Conservation (phyloP, 2,113 vertebrate species). For the Callithrix jacchus region DNA sequence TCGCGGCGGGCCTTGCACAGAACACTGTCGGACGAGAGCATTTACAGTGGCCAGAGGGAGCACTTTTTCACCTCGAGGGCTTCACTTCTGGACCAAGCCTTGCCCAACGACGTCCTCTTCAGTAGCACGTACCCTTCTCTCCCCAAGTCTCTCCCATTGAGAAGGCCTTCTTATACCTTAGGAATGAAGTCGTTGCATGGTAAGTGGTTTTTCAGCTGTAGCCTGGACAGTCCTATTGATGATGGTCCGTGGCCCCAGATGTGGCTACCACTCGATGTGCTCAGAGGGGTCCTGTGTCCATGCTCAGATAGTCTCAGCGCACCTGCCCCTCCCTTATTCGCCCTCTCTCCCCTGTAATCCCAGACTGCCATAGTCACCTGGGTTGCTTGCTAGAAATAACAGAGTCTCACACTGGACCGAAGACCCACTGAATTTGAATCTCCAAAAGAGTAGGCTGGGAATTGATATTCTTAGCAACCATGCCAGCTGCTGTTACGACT, state of each 20-base stretch:
- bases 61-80: slow-evolving; percentile 86
- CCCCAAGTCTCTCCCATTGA: slow-evolving; percentile 88
- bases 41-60: slow-evolving; percentile 95
- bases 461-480: neutral
- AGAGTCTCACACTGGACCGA: neutral
- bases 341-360: neutral
- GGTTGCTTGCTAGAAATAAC: neutral
- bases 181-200: slow-evolving; percentile 95
- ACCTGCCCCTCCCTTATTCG: fast-evolving
- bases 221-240: neutral
- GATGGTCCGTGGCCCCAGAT: neutral
- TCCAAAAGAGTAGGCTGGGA: neutral
- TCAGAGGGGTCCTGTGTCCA: neutral
- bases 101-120: slow-evolving; percentile 93
- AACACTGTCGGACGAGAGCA: slow-evolving; percentile 96
- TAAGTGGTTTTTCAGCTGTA: slow-evolving; percentile 70
- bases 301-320: neutral
- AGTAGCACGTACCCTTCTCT: slow-evolving; percentile 94
- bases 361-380: neutral
- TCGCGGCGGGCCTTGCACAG: slow-evolving; percentile 92
- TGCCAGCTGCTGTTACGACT: neutral
- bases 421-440: neutral
- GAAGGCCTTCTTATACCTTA: slow-evolving; percentile 92
- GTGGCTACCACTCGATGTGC: neutral
- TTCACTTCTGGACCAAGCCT: slow-evolving; percentile 89